Evolutionary conservation across 2,797 vertebrate species (phyloP), one percentile per base, ranked within the genome.

Genomic region (Tachyglossus aculeatus): DNA sequence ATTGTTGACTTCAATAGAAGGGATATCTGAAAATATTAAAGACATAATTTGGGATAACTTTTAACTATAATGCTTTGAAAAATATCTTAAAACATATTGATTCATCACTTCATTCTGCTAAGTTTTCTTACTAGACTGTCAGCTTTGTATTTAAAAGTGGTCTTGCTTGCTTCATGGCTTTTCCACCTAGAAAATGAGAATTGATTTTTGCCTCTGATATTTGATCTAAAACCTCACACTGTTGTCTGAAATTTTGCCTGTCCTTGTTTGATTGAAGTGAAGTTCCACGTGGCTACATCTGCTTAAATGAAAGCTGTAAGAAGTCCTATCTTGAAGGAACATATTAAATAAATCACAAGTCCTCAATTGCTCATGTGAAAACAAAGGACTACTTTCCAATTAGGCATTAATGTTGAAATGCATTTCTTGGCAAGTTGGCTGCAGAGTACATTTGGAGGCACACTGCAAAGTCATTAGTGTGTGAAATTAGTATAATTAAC

Each of bases 401-500:
- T 39, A 8, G 52, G 33, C 1, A 0, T 22, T 55, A n/a, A 9
- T 79, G 38, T 38, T 79, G 38, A 29, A 9, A 56, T 56, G 74
- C 5, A 41, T 7, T 60, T 12, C 25, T 67, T 68, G 21, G 6
- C 3, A 25, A 61, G 50, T 36, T 43, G 13, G 2, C 47, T 84
- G 9, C 24, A 32, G 18, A 14, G 18, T 72, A 6, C 34, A 11
- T 27, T 84, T 74, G 65, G 58, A 63, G 24, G 19, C 61, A 27
- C 40, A 60, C 25, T 65, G 25, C 19, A 77, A 78, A 86, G 22
- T 56, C 47, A 37, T 69, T 72, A 72, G 21, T 50, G 40, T 82
- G 39, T 79, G 56, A 74, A 86, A 85, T 67, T 54, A 61, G 4
- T 59, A 19, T 59, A 78, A 78, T 47, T 86, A 52, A 47, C 34